These are phyloP conservation scores for Setophaga coronata DNA, from an alignment of 2,113 vertebrate species.

Conservation along the genomic window DNA sequence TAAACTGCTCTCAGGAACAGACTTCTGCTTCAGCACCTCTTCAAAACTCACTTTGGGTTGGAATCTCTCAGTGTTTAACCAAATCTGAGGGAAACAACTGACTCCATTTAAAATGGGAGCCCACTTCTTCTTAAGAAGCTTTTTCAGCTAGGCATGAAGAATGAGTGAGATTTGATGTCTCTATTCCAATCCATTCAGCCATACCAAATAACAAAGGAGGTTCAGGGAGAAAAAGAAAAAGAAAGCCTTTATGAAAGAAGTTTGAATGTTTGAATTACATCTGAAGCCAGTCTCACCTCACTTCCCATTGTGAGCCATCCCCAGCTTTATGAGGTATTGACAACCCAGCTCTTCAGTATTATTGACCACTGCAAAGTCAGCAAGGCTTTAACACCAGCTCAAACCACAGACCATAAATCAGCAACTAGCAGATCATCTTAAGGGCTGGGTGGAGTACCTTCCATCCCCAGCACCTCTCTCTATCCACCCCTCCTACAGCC, in stretches of 20 bases:
- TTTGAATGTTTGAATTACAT: neutral
- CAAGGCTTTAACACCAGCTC: neutral
- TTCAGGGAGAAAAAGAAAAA: neutral
- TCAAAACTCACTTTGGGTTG: neutral
- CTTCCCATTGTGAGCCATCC: neutral
- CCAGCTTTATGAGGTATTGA: neutral
- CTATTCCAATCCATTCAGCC: neutral
- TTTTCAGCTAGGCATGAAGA: neutral
- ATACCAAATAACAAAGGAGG: neutral
- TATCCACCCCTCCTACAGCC: neutral
- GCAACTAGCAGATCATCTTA: neutral
- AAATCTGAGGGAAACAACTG: neutral
- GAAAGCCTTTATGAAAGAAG: neutral
- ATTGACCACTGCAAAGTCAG: conserved; percentile 55
- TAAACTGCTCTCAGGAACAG: neutral
- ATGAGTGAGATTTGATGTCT: neutral
- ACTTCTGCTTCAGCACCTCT: neutral
- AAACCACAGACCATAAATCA: conserved; percentile 47
- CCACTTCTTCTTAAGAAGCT: neutral
- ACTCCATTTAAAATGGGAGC: neutral
- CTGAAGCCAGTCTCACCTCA: neutral
- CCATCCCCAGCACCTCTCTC: neutral
- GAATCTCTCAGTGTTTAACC: neutral
- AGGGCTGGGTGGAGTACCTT: neutral
- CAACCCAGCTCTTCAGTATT: neutral